These are phyloP conservation scores for Drosophila mettleri DNA, from an alignment of 2,888 invertebrate genomes.

Conservation along the genomic window DNA sequence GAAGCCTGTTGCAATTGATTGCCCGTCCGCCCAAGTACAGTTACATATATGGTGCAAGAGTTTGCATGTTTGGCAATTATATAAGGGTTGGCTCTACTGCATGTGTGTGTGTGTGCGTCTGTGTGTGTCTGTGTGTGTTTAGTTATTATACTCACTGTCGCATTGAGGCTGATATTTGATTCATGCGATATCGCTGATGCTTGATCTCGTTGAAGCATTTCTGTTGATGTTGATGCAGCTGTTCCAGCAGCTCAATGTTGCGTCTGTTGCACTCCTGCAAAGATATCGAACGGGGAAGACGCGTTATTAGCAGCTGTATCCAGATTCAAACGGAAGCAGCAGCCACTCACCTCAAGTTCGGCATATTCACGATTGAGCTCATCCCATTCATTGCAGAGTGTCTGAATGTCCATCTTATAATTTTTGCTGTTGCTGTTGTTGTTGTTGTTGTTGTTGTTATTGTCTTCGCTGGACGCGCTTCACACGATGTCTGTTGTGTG, in stretches of 20 bases:
- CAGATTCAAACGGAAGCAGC: constrained; percentile 16
- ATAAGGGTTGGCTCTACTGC: background rate
- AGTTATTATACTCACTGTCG: constrained; percentile 89
- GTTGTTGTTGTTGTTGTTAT: constrained; percentile 14
- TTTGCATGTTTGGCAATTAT: background rate
- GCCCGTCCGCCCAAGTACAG: constrained; percentile 1
- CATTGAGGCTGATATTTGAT: constrained; percentile 91
- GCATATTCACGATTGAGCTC: constrained; percentile 92
- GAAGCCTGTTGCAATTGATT: constrained; percentile 15
- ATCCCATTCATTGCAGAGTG: constrained; percentile 90
- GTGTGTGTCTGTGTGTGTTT: background rate
- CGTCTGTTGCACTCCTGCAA: constrained; percentile 88
- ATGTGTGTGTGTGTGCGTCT: background rate
- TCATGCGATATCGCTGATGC: constrained; percentile 96
- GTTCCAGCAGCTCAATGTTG: constrained; percentile 93
- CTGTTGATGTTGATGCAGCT: constrained; percentile 92
- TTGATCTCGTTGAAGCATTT: constrained; percentile 94
- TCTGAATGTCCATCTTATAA: constrained; percentile 86
- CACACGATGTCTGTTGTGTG: constrained; percentile 50
- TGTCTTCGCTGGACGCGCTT: constrained; percentile 24
- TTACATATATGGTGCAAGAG: background rate
- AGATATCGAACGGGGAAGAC: background rate
- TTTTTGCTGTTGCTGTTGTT: constrained; percentile 1
- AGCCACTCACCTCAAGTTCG: constrained; percentile 90
- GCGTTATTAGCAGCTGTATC: constrained; percentile 45